A percentile compares a stretch with the other conserved stretches of the same genome.
Conservation (phyloP, 1,140 invertebrate genomes). For the Brachionus angularis region DNA sequence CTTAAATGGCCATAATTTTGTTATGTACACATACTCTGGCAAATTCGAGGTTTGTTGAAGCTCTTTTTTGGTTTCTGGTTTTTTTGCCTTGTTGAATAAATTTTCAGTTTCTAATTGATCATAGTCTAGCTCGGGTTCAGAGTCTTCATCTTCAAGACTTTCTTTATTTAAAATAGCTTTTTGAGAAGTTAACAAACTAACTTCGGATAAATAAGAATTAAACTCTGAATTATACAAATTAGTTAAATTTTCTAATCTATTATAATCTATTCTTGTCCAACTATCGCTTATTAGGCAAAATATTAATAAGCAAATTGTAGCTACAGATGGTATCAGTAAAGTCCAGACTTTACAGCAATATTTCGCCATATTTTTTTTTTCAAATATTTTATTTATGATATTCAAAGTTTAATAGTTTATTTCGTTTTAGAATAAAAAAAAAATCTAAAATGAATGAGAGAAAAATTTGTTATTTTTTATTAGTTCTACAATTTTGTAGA, state of each 20-base stretch:
- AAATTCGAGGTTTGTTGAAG: too few species aligned
- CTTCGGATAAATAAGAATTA: not conserved
- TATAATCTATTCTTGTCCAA: not conserved
- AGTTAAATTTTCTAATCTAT: not conserved
- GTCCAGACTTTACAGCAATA: not conserved
- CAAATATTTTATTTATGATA: too few species aligned
- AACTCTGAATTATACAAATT: not conserved
- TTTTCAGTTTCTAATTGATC: not conserved
- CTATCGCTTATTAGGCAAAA: not conserved
- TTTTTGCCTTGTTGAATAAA: not conserved
- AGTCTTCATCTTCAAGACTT: not conserved
- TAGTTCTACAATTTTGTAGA: not conserved
- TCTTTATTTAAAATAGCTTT: too few species aligned
- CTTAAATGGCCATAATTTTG: not conserved
- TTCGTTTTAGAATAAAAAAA: too few species aligned
- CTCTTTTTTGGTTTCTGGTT: not conserved
- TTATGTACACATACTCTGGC: not conserved
- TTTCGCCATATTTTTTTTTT: not conserved
- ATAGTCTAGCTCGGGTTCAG: not conserved
- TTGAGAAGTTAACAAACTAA: too few species aligned
- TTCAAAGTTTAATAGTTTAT: too few species aligned
- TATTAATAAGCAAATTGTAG: not conserved
- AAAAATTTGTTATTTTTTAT: not conserved
- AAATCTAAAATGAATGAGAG: not conserved
- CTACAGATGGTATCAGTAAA: not conserved